phyloP scores from a whole-genome alignment of 37 sponge, comb jelly and placozoan species.

The Bolinopsis microptera region DNA sequence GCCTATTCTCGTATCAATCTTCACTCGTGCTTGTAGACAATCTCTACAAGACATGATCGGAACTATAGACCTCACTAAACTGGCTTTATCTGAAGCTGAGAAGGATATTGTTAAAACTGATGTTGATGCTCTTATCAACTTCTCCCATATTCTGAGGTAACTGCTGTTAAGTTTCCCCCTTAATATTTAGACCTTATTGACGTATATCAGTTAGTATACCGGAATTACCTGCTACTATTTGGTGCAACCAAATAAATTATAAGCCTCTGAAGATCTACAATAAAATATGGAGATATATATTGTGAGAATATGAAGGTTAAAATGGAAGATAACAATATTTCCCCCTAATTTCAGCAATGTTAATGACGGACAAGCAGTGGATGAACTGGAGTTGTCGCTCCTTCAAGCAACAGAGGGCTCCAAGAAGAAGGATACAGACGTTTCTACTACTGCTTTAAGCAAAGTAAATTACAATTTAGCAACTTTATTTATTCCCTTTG shows the following conservation, averaged over 20 bases:
- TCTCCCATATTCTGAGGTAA: slow-evolving; percentile 53
- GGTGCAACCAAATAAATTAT: too few relatives aligned
- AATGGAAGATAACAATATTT: too few relatives aligned
- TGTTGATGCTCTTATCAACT: slow-evolving; percentile 61
- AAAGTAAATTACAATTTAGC: too few relatives aligned
- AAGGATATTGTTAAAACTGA: slow-evolving; percentile 31
- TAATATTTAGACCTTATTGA: not conserved
- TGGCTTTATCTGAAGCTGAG: slow-evolving; percentile 42
- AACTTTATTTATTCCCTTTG: too few relatives aligned
- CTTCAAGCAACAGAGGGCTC: slow-evolving; percentile 61
- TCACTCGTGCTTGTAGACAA: slow-evolving; percentile 70
- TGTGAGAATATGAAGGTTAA: too few relatives aligned
- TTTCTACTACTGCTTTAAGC: slow-evolving; percentile 74
- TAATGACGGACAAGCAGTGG: not conserved
- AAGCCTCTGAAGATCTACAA: too few relatives aligned
- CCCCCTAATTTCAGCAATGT: not conserved
- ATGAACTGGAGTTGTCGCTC: slow-evolving; percentile 50
- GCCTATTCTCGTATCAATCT: slow-evolving; percentile 71
- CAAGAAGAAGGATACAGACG: slow-evolving; percentile 69
- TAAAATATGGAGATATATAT: too few relatives aligned
- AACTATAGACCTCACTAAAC: slow-evolving; percentile 28
- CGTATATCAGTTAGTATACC: not conserved
- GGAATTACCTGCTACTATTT: too few relatives aligned
- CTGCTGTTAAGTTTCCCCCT: not conserved
- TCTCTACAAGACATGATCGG: slow-evolving; percentile 67